phyloP scores from a whole-genome alignment of 1,140 invertebrate species.

The Neuroterus valhalla region DNA sequence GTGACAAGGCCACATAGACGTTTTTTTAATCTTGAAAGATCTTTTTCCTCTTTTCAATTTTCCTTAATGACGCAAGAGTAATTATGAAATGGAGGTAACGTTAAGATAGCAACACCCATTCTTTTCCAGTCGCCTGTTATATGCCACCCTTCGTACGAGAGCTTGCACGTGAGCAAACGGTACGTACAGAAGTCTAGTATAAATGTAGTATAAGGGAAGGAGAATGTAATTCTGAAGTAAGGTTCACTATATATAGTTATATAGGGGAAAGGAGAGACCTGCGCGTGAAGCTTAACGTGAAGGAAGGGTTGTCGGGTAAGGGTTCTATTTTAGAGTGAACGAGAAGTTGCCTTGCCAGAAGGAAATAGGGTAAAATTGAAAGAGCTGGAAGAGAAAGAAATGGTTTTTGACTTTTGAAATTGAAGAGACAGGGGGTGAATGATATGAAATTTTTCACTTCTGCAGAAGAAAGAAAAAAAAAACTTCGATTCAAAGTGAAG shows the following conservation, averaged over 20 bases:
- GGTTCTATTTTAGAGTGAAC: not conserved
- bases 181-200: not conserved
- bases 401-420: too few relatives aligned
- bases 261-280: not conserved
- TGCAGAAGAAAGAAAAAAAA: too few relatives aligned
- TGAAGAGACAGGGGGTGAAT: too few relatives aligned
- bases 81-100: not conserved
- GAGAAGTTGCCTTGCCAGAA: not conserved
- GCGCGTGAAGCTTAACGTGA: not conserved
- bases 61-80: not conserved
- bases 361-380: not conserved
- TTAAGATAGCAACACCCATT: not conserved
- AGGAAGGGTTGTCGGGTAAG: not conserved
- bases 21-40: too few relatives aligned
- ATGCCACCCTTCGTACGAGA: conserved; percentile 8
- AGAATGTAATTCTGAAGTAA: not conserved
- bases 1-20: too few relatives aligned
- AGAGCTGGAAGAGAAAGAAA: not conserved
- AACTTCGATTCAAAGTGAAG: too few relatives aligned
- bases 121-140: not conserved
- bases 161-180: conserved; percentile 12
- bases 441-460: too few relatives aligned
- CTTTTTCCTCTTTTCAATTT: too few relatives aligned
- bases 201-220: not conserved
- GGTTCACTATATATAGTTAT: conserved; percentile 7